These are phyloP conservation scores for Telmatochromis sp. DNA, from an alignment of 2,113 vertebrate species.

Conservation along the genomic window DNA sequence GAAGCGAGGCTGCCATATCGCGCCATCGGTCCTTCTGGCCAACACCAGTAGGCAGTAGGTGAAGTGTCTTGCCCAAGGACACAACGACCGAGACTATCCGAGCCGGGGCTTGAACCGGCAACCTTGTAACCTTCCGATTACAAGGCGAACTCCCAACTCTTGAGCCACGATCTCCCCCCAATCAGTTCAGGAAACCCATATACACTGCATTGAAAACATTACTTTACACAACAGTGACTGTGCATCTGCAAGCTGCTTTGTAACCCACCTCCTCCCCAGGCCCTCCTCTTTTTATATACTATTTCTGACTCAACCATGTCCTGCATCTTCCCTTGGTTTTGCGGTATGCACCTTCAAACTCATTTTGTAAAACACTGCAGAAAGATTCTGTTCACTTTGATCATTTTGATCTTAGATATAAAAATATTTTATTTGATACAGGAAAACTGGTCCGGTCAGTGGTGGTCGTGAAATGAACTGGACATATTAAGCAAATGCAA, in stretches of 20 bases:
- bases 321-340: neutral
- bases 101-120: too few relatives aligned
- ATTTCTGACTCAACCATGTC: neutral
- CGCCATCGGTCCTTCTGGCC: too few relatives aligned
- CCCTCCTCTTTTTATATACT: neutral
- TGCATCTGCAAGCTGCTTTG: neutral
- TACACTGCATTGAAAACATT: neutral
- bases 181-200: neutral
- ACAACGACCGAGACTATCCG: accelerated
- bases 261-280: neutral
- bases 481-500: neutral
- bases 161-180: too few relatives aligned
- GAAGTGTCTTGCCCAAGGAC: too few relatives aligned
- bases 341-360: neutral
- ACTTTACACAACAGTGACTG: neutral
- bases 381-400: neutral
- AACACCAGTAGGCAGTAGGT: too few relatives aligned
- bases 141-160: too few relatives aligned
- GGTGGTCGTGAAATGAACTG: neutral
- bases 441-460: neutral
- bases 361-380: neutral
- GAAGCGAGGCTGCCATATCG: too few relatives aligned
- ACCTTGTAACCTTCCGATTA: too few relatives aligned
- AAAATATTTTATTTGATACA: neutral
- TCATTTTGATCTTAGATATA: neutral